Conservation (phyloP, 2,797 vertebrate species). For the Etheostoma perlongum region DNA sequence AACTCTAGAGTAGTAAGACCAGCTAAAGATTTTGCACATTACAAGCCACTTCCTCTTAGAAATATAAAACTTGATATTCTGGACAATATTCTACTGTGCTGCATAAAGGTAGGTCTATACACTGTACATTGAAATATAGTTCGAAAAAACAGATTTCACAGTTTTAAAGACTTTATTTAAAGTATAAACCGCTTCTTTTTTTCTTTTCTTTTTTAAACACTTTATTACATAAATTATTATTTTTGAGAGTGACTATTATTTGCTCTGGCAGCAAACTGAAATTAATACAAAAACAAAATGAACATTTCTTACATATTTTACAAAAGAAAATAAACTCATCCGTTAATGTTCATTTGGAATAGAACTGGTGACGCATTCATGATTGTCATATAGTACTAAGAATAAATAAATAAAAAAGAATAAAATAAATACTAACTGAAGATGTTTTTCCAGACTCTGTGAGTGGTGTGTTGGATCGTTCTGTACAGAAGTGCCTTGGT, state of each 20-base stretch:
- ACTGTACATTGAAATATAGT: slow-evolving; percentile 91
- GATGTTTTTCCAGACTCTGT: slow-evolving; percentile 81
- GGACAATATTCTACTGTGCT: slow-evolving; percentile 92
- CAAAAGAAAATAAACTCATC: slow-evolving; percentile 93
- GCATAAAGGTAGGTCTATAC: slow-evolving; percentile 91
- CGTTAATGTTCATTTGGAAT: slow-evolving; percentile 94
- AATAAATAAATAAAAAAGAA: slow-evolving; percentile 84
- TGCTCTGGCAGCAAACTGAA: slow-evolving; percentile 97
- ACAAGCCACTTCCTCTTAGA: slow-evolving; percentile 92
- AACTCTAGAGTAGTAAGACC: slow-evolving; percentile 89
- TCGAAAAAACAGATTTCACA: slow-evolving; percentile 96
- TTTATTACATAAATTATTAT: slow-evolving; percentile 99
- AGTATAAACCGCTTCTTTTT: slow-evolving; percentile 97
- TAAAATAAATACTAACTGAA: slow-evolving; percentile 85
- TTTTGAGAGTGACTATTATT: slow-evolving; percentile 99
- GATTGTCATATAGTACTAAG: slow-evolving; percentile 99
- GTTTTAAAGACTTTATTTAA: slow-evolving; percentile 99
- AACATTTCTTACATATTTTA: slow-evolving; percentile 99
- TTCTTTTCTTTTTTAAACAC: slow-evolving; percentile 90
- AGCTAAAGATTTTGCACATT: slow-evolving; percentile 90
- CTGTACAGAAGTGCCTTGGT: slow-evolving; percentile 99
- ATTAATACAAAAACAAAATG: slow-evolving; percentile 98
- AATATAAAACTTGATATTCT: slow-evolving; percentile 93
- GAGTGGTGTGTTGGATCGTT: slow-evolving; percentile 81
- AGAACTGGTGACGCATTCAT: slow-evolving; percentile 96